Evolutionary conservation across 2,113 vertebrate genomes (phyloP), one percentile per base, ranked within the genome.

Genomic region (Emberiza fucata): DNA sequence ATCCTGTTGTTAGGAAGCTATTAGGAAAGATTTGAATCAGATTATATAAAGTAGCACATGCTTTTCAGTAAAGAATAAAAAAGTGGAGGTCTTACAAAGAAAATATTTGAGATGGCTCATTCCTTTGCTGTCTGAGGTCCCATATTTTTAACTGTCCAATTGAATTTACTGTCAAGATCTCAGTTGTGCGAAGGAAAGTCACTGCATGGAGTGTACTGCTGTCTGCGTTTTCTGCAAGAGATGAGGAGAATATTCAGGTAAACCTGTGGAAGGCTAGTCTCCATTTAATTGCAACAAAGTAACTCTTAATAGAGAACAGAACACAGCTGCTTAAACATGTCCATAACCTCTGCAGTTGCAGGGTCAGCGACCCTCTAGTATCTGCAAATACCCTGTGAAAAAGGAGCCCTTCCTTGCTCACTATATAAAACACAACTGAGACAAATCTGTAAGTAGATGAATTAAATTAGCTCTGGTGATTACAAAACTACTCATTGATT

Each of bases 71-170:
- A 94, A 24, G 25, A 89, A 11, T 73, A 54, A 81, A 84, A 94
- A 76, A 86, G 48, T 19, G 8, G 57, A 80, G 86, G n/a, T 57
- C 99, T 98, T 98, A 99, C 99, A 99, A 90, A 50, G 99, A 99
- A 91, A 99, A 98, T 97, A 99, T 99, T 94, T 99, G 99, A 45
- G 99, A 98, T 11, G 99, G 99, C 14, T 99, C 98, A 94, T 98
- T 98, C 97, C 98, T 97, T 97, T 99, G 99, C 88, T 99, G 98
- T 96, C 99, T 98, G 86, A 99, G 97, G 96, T 99, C 99, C 99
- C 99, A 99, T 95, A 99, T 97, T 97, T 99, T 99, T 82, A 99
- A 98, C 92, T 99, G 99, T 66, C 99, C 99, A 78, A 99, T 99
- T 50, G 99, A 99, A 97, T 99, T 99, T 61, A 99, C 99, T 5